Percentiles rank a stretch among this genome's conserved stretches.
These are phyloP conservation scores for Hirundichthys speculiger DNA, from an alignment of 2,113 vertebrate species.

Conservation along the genomic window DNA sequence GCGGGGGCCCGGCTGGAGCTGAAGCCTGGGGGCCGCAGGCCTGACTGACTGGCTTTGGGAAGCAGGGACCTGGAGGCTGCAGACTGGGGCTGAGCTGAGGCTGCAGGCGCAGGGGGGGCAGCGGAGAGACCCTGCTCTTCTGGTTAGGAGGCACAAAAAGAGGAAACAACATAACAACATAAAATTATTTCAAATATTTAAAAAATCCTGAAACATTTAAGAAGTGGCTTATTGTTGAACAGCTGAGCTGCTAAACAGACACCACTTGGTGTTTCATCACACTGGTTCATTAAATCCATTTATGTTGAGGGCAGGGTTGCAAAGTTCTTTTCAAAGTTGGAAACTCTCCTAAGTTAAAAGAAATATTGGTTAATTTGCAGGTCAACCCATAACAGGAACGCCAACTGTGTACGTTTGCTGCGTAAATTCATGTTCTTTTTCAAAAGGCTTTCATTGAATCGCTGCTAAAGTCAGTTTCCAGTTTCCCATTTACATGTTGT, in stretches of 20 bases:
- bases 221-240: background rate
- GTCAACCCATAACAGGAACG: too few relatives aligned
- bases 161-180: background rate
- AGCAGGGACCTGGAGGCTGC: constrained; percentile 84
- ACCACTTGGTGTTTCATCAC: too few relatives aligned
- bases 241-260: background rate
- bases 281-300: too few relatives aligned
- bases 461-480: too few relatives aligned
- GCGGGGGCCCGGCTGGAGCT: constrained; percentile 88
- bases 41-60: constrained; percentile 87
- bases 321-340: too few relatives aligned
- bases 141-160: constrained; percentile 26
- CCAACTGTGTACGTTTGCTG: too few relatives aligned
- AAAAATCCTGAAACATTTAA: background rate
- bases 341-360: too few relatives aligned
- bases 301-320: too few relatives aligned
- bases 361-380: too few relatives aligned
- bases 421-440: too few relatives aligned
- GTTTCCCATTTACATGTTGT: too few relatives aligned
- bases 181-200: background rate
- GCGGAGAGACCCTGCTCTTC: constrained; percentile 57
- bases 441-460: too few relatives aligned
- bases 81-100: constrained; percentile 69
- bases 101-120: constrained; percentile 46
- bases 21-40: constrained; percentile 91